These are phyloP conservation scores for Procambarus clarkii DNA, from an alignment of 1,140 invertebrate species.

Conservation along the genomic window DNA sequence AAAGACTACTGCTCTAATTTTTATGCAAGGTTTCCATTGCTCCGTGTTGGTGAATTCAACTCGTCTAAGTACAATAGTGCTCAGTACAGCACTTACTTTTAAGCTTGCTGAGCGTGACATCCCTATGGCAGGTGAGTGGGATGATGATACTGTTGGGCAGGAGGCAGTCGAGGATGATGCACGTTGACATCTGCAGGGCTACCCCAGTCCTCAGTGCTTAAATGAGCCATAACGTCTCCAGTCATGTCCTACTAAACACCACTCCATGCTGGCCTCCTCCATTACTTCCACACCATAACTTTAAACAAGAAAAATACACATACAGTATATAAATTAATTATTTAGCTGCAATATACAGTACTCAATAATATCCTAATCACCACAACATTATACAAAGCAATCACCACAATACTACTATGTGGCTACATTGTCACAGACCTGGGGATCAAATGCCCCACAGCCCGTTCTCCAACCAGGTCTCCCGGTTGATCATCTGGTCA, in stretches of 20 bases:
- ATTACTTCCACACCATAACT: neutral
- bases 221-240: constrained; percentile 16
- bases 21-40: no score
- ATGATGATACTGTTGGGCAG: constrained; percentile 51
- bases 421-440: no score
- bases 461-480: no score
- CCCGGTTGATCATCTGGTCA: no score
- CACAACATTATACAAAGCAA: no score
- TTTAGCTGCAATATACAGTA: no score
- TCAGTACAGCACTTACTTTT: neutral
- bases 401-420: no score
- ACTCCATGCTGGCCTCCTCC: neutral
- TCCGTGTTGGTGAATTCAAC: no score
- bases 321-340: neutral
- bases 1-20: no score
- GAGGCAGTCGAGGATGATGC: constrained; percentile 38
- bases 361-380: no score
- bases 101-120: constrained; percentile 26
- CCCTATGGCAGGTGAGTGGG: constrained; percentile 31
- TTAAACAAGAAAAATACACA: neutral
- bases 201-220: neutral
- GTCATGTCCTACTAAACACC: neutral
- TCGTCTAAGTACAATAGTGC: neutral
- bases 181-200: constrained; percentile 31
- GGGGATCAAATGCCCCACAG: no score